A percentile compares a stretch with the other conserved stretches of the same genome.
These are phyloP conservation scores for Fukomys damarensis DNA, from an alignment of 2,113 vertebrate species.

Conservation along the genomic window DNA sequence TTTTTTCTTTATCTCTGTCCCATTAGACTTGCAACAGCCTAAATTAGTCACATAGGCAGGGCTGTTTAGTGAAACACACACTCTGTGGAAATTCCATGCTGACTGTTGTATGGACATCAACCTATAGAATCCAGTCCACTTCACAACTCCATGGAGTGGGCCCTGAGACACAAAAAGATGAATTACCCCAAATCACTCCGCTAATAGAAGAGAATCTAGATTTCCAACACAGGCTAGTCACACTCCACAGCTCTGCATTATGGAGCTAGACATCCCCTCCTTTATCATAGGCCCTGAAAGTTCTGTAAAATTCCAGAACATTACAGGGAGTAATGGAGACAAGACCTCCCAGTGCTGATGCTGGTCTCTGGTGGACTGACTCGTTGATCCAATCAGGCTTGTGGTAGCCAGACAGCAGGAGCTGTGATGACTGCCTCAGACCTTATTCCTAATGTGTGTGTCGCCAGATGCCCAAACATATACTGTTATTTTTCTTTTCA, in stretches of 20 bases:
- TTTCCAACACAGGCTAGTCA: background rate
- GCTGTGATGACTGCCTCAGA: background rate
- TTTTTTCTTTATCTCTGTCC: background rate
- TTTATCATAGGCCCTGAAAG: background rate
- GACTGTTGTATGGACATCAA: background rate
- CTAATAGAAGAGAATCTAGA: background rate
- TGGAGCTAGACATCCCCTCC: rapidly evolving
- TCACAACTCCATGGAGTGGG: background rate
- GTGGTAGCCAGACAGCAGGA: background rate
- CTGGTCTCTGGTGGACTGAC: background rate
- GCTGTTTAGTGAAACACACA: background rate
- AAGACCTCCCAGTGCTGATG: background rate
- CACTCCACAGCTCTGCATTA: background rate
- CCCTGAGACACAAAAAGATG: background rate
- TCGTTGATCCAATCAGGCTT: background rate
- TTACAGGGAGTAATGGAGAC: background rate
- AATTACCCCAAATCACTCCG: background rate
- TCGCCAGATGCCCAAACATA: background rate
- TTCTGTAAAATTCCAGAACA: background rate
- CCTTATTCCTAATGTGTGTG: background rate
- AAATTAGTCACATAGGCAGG: background rate
- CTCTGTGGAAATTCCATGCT: background rate
- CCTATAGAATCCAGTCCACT: background rate
- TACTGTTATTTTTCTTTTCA: no score
- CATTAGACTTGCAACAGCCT: background rate